A percentile compares a stretch with the other conserved stretches of the same genome.
These are phyloP conservation scores for Pachyrhynchus sulphureomaculatus DNA, from an alignment of 1,140 invertebrate species.

Conservation along the genomic window DNA sequence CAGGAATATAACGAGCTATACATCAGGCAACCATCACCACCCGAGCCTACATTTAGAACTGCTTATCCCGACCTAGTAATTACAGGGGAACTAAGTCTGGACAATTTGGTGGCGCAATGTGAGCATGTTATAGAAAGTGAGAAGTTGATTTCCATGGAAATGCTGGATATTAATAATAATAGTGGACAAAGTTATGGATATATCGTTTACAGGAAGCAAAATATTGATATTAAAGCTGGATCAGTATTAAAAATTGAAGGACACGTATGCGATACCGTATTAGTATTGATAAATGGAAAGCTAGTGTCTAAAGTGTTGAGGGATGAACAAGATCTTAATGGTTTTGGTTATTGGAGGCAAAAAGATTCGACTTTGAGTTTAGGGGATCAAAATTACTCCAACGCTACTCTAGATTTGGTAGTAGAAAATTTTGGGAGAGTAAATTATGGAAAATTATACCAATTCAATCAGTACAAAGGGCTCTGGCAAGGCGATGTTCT, in stretches of 20 bases:
- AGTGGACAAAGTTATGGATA: conserved; percentile 63
- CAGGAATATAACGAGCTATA: conserved; percentile 49
- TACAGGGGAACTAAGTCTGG: conserved; percentile 31
- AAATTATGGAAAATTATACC: conserved; percentile 56
- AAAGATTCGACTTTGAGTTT: conserved; percentile 45
- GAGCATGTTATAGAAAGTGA: conserved; percentile 57
- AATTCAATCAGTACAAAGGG: conserved; percentile 57
- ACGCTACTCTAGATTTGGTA: conserved; percentile 55
- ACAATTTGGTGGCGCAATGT: conserved; percentile 53
- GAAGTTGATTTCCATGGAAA: conserved; percentile 57
- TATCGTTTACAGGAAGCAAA: conserved; percentile 55
- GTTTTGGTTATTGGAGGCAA: conserved; percentile 54
- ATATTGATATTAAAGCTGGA: conserved; percentile 37
- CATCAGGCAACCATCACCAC: conserved; percentile 48
- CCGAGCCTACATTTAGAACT: conserved; percentile 41
- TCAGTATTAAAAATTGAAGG: conserved; percentile 52
- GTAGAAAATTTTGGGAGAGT: conserved; percentile 63
- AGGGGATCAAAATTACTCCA: conserved; percentile 19
- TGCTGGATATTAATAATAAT: conserved; percentile 55
- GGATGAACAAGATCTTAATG: conserved; percentile 45
- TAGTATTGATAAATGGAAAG: conserved; percentile 54
- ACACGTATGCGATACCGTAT: conserved; percentile 57
- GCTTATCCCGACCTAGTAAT: conserved; percentile 45
- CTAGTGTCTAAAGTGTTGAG: conserved; percentile 48
- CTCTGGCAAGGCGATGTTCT: conserved; percentile 52